Conservation (phyloP, 2,113 vertebrate genomes). For the Riparia riparia region DNA sequence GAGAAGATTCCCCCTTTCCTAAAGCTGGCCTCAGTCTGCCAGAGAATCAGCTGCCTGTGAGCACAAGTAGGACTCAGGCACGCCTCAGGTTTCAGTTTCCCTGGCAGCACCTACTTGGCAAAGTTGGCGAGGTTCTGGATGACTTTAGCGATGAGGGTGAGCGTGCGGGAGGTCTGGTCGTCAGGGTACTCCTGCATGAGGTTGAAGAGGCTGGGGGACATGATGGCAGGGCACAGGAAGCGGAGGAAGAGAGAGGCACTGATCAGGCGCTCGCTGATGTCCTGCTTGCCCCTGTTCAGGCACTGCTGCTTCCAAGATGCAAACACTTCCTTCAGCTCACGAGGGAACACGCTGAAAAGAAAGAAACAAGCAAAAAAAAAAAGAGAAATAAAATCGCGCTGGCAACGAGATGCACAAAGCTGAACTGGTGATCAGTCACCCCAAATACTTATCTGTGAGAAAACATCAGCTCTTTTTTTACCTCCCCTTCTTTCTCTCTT, state of each 20-base stretch:
- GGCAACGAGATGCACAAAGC: not conserved
- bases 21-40: not conserved
- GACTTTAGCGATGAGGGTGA: conserved; percentile 97
- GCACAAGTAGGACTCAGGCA: fast-evolving
- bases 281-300: conserved; percentile 86
- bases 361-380: not conserved
- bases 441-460: not conserved
- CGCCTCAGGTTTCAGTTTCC: no score
- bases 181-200: conserved; percentile 97
- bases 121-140: conserved; percentile 99
- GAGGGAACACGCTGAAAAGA: conserved; percentile 88
- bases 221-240: conserved; percentile 96
- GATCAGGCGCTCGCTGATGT: conserved; percentile 93
- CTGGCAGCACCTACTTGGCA: conserved; percentile 84
- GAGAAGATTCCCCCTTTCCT: not conserved
- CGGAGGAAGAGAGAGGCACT: conserved; percentile 95
- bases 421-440: not conserved
- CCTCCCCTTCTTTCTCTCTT: not conserved
- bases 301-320: conserved; percentile 95
- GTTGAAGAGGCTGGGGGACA: conserved; percentile 95
- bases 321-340: conserved; percentile 96
- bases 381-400: not conserved
- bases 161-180: conserved; percentile 90
- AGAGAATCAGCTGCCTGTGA: not conserved
- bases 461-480: not conserved